phyloP scores from a whole-genome alignment of 2,797 vertebrate species.

The Fistularia tabacaria region DNA sequence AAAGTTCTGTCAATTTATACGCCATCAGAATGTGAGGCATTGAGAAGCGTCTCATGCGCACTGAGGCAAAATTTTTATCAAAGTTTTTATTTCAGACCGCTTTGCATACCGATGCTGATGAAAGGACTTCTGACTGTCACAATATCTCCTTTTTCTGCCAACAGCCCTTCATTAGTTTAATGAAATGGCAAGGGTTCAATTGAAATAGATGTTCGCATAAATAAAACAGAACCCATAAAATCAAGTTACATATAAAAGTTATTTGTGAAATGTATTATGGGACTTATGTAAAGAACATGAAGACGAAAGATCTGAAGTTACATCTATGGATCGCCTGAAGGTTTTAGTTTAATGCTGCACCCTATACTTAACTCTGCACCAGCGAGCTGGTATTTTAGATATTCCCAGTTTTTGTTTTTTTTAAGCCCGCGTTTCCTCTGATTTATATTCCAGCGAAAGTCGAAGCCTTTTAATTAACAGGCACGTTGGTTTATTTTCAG shows the following conservation, averaged over 20 bases:
- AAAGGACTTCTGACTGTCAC: no score
- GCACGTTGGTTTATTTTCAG: conserved; percentile 60
- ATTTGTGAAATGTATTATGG: conserved; percentile 1
- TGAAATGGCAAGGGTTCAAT: not conserved
- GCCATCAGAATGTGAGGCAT: no score
- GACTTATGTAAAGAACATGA: conserved; percentile 10
- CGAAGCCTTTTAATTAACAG: conserved; percentile 68
- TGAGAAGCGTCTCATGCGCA: no score
- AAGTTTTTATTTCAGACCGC: no score
- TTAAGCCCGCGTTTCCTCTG: conserved; percentile 48
- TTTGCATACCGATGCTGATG: no score
- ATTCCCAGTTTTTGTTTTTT: conserved; percentile 45
- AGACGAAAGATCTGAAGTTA: conserved; percentile 12
- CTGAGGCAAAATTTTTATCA: no score
- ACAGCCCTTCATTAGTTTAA: conserved; percentile 14
- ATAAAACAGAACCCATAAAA: no score
- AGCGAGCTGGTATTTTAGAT: conserved; percentile 2
- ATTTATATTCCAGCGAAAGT: conserved; percentile 60
- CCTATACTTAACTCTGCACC: no score
- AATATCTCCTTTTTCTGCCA: not conserved
- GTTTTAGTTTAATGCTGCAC: conserved; percentile 6
- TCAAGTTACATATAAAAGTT: no score
- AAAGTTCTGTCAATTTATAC: no score
- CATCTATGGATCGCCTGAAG: conserved; percentile 1
- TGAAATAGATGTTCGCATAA: no score